Evolutionary conservation across 1,140 invertebrate species (phyloP), one percentile per base, ranked within the genome.

Genomic region (Eupeodes corollae): DNA sequence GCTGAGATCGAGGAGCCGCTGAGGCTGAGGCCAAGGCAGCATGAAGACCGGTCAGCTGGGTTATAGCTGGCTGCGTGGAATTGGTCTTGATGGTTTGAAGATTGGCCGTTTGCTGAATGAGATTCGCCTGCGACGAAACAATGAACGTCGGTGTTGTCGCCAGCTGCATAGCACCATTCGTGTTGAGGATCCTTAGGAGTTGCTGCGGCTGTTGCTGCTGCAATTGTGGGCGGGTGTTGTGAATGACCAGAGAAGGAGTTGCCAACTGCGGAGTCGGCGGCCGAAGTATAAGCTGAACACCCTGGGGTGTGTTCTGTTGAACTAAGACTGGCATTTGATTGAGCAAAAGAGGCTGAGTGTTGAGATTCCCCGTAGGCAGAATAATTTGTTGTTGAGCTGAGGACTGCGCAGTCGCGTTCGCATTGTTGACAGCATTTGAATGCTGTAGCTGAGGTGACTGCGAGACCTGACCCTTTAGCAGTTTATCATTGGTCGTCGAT

Each of bases 261-360:
- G 68, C 59, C 46, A 74, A 49, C 50, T 73, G 70, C 11, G 71
- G 67, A 41, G 73, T 70, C 33, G 71, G 69, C 21, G 72, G 73
- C 14, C 72, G 57, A 40, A 75, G 52, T 31, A 75, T 74, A 18
- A 75, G 67, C 49, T 75, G 73, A 16, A 75, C 72, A 11, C 73
- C 71, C 21, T 72, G 70, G 18, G 72, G 66, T 5, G 64, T 58
- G 56, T 69, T 69, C 52, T 69, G 67, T 31, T 69, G 67, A 19
- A 69, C 67, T 50, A 69, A 49, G 37, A 69, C 56, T 9, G 67
- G 66, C 65, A 69, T 65, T 48, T 70, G 66, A 51, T 68, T 68
- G 2, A 68, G 54, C 8, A 67, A 44, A 54, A 68, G 44, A 15
- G 63, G 63, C 39, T 68, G 66, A 15, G 32, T 56, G 59, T 45